These are phyloP conservation scores for Pollenia amentaria DNA, from an alignment of 2,888 invertebrate genomes.

Conservation along the genomic window DNA sequence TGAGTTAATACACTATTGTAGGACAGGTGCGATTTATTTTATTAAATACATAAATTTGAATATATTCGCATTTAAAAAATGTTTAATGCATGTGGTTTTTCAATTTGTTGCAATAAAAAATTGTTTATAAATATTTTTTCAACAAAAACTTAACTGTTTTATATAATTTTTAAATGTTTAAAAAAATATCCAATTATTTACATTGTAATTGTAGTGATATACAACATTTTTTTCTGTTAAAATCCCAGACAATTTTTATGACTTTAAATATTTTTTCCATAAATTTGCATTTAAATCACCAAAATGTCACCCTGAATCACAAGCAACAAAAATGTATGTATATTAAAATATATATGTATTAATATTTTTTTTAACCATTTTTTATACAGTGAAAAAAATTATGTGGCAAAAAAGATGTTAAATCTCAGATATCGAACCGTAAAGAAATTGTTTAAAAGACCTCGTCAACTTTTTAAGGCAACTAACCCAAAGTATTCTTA, in stretches of 20 bases:
- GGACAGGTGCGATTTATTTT: too few relatives aligned
- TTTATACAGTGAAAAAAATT: conserved; percentile 38
- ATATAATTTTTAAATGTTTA: conserved; percentile 5
- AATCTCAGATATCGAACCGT: too few relatives aligned
- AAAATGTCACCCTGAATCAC: conserved; percentile 73
- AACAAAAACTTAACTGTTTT: neutral
- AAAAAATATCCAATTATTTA: conserved; percentile 54
- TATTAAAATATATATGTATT: conserved; percentile 15
- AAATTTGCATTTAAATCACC: conserved; percentile 76
- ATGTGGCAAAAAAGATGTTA: neutral
- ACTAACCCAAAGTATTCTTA: too few relatives aligned
- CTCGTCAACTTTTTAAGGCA: too few relatives aligned
- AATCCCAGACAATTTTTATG: conserved; percentile 75
- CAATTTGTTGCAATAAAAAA: neutral
- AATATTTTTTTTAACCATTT: conserved; percentile 38
- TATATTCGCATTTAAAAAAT: too few relatives aligned
- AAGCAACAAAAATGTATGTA: conserved; percentile 37
- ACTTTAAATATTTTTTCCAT: conserved; percentile 68
- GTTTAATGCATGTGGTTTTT: neutral
- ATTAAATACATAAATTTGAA: too few relatives aligned
- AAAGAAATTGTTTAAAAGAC: too few relatives aligned
- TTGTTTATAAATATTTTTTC: neutral
- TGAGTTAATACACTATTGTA: too few relatives aligned
- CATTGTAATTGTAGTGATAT: conserved; percentile 50
- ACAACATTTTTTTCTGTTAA: conserved; percentile 29